Percentiles rank a stretch among this genome's conserved stretches.
phyloP scores from a whole-genome alignment of 2,888 invertebrate genomes.

The Oligia strigilis region DNA sequence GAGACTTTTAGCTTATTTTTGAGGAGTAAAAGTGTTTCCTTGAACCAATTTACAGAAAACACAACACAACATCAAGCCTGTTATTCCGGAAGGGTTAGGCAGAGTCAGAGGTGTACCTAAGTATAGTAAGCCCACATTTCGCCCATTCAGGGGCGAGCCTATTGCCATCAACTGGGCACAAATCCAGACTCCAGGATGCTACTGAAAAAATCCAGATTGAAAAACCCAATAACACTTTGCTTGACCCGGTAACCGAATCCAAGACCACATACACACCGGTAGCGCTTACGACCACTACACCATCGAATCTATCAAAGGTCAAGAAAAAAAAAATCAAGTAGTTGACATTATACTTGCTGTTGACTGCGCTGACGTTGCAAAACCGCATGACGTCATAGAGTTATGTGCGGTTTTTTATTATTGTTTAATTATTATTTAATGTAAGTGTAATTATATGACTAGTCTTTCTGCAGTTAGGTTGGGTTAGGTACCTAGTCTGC shows the following conservation, averaged over 20 bases:
- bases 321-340: neutral
- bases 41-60: neutral
- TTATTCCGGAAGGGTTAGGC: neutral
- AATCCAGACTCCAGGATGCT: neutral
- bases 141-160: fast-evolving
- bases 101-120: too few species aligned
- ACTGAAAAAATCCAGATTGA: neutral
- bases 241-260: neutral
- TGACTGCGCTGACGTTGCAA: neutral
- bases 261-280: neutral
- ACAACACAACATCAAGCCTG: neutral
- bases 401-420: neutral
- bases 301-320: neutral
- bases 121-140: neutral
- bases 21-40: too few species aligned
- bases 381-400: neutral
- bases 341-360: too few species aligned
- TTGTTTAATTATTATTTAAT: neutral
- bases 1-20: neutral
- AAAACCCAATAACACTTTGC: neutral
- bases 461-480: neutral
- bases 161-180: neutral
- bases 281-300: neutral
- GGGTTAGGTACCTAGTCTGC: neutral
- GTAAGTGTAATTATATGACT: neutral